phyloP scores from a whole-genome alignment of 2,797 vertebrate species.

The Vipera latastei region DNA sequence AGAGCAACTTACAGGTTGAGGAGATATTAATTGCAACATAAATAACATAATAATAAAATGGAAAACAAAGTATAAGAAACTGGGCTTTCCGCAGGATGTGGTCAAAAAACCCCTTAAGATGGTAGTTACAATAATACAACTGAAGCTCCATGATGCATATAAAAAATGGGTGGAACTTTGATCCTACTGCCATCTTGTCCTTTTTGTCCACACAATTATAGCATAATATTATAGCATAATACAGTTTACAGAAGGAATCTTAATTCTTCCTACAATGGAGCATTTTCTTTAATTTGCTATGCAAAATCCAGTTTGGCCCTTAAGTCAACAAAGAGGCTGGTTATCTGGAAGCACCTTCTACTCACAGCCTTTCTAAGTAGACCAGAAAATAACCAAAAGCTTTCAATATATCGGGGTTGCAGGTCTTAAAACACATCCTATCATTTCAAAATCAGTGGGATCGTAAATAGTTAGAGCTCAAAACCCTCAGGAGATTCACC shows the following conservation, averaged over 20 bases:
- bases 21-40: neutral
- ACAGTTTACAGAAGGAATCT: neutral
- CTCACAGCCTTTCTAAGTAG: neutral
- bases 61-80: neutral
- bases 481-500: neutral
- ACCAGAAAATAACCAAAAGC: neutral
- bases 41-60: neutral
- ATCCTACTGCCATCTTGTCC: neutral
- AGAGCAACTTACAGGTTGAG: neutral
- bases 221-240: neutral
- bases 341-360: neutral
- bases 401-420: neutral
- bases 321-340: neutral
- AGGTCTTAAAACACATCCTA: neutral
- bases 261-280: neutral
- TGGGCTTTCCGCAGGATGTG: neutral
- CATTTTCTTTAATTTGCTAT: neutral
- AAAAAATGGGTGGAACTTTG: neutral
- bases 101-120: neutral
- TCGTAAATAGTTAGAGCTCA: neutral
- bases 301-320: neutral
- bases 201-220: neutral
- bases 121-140: neutral
- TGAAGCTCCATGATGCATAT: neutral
- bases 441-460: constrained; percentile 1